phyloP scores from a whole-genome alignment of 2,888 invertebrate species.

The Sthenelais limicola region DNA sequence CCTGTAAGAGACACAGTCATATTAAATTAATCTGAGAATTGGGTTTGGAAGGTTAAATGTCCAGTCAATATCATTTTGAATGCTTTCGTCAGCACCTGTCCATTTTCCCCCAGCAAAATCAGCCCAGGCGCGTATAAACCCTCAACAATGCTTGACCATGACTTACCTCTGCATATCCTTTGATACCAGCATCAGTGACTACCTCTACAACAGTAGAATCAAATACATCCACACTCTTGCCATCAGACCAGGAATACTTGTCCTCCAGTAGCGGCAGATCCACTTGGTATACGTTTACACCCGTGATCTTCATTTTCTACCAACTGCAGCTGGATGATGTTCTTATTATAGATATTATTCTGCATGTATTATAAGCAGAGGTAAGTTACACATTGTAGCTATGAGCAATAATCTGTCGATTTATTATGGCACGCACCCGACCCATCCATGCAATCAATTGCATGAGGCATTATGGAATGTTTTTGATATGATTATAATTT shows the following conservation, averaged over 20 bases:
- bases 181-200: conserved; percentile 45
- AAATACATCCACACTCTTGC: conserved; percentile 34
- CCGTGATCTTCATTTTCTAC: conserved; percentile 42
- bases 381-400: too few species aligned
- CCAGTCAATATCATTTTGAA: not conserved
- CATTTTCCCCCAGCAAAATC: too few species aligned
- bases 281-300: conserved; percentile 44
- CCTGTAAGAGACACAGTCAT: conserved; percentile 14
- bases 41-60: not conserved
- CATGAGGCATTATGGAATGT: too few species aligned
- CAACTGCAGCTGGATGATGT: too few species aligned
- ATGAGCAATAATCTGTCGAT: too few species aligned
- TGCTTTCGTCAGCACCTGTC: too few species aligned
- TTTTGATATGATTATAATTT: too few species aligned
- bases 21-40: not conserved
- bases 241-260: conserved; percentile 29
- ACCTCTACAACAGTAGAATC: conserved; percentile 46
- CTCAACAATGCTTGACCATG: too few species aligned
- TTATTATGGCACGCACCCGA: too few species aligned
- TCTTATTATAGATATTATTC: not conserved
- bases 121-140: too few species aligned
- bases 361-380: not conserved
- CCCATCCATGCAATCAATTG: too few species aligned
- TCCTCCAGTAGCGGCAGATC: conserved; percentile 40
- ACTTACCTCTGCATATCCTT: conserved; percentile 46